These are phyloP conservation scores for Psettodes erumei DNA, from an alignment of 2,113 vertebrate species.

Conservation along the genomic window DNA sequence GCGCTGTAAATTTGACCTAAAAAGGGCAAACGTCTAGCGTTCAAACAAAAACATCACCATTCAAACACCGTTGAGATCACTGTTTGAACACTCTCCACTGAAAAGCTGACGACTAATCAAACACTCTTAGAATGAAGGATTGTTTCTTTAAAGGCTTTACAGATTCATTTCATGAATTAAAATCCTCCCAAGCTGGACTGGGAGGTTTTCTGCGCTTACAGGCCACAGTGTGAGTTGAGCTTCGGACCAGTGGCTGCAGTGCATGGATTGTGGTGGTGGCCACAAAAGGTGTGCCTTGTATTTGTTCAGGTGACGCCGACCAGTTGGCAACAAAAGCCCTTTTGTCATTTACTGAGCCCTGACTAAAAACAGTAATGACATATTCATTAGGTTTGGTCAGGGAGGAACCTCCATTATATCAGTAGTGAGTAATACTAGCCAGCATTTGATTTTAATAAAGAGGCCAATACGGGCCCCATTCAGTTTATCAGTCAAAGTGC, in stretches of 20 bases:
- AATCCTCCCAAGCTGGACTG: not conserved
- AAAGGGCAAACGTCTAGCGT: too few relatives aligned
- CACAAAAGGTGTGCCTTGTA: not conserved
- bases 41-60: too few relatives aligned
- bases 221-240: not conserved
- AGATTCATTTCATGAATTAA: not conserved
- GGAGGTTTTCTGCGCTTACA: not conserved
- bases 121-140: not conserved
- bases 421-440: not conserved
- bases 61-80: not conserved
- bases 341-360: not conserved
- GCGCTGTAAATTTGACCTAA: too few relatives aligned
- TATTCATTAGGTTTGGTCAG: not conserved
- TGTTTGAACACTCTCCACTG: not conserved
- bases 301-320: not conserved
- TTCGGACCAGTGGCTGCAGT: not conserved
- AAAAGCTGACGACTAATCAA: too few relatives aligned
- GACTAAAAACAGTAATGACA: not conserved
- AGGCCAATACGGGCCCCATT: too few relatives aligned
- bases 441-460: constrained; percentile 9
- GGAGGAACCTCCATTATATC: not conserved
- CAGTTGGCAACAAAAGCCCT: constrained; percentile 1
- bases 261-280: not conserved
- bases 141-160: not conserved
- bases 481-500: constrained; percentile 4